These are phyloP conservation scores for Selene dorsalis DNA, from an alignment of 2,797 vertebrate species.

Conservation along the genomic window DNA sequence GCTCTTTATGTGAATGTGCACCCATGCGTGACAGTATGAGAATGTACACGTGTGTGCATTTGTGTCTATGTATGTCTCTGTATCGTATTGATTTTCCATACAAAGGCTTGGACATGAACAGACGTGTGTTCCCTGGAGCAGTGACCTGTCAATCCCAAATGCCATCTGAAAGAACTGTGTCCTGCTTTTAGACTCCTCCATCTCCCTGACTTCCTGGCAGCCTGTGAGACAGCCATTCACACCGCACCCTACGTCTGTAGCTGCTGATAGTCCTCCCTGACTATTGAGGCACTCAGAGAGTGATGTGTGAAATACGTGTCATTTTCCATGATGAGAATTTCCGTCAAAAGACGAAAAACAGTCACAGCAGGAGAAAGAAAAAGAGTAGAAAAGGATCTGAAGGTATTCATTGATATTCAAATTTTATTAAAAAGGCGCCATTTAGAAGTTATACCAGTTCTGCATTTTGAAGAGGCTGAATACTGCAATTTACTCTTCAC, in stretches of 20 bases:
- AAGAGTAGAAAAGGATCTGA: background rate
- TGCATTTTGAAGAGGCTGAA: conserved; percentile 16
- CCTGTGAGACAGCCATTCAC: conserved; percentile 43
- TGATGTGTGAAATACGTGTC: conserved; percentile 49
- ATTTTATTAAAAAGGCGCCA: conserved; percentile 31
- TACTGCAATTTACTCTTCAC: conserved; percentile 9
- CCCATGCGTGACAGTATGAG: background rate
- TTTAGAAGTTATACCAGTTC: conserved; percentile 15
- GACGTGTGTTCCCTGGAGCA: conserved; percentile 30
- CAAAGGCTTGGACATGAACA: conserved; percentile 32
- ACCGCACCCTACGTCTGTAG: conserved; percentile 4
- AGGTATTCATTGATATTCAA: conserved; percentile 24
- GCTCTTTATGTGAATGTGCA: conserved; percentile 25
- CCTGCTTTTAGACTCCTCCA: conserved; percentile 35
- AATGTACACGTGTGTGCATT: background rate
- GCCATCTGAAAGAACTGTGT: conserved; percentile 40
- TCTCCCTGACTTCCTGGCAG: conserved; percentile 32
- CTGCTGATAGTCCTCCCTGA: conserved; percentile 34
- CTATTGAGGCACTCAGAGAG: conserved; percentile 6
- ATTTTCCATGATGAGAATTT: conserved; percentile 43
- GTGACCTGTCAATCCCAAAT: conserved; percentile 47
- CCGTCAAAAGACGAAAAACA: conserved; percentile 30
- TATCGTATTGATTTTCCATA: conserved; percentile 34
- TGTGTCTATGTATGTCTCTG: background rate
- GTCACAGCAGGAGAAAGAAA: conserved; percentile 8